phyloP scores from a whole-genome alignment of 1,140 invertebrate species.

The Brachionus paranguensis region DNA sequence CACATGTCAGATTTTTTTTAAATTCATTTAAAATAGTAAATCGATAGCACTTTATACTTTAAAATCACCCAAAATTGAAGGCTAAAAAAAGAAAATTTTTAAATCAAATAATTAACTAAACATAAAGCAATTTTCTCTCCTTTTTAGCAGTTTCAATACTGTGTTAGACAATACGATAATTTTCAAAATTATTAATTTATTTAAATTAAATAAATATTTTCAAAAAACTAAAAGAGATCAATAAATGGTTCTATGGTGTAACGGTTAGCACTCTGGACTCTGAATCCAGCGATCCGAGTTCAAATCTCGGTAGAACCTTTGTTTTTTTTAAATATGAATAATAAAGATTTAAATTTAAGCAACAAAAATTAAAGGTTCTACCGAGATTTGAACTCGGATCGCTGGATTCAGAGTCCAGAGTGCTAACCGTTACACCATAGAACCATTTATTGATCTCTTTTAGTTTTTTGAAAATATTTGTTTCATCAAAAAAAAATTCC shows the following conservation, averaged over 20 bases:
- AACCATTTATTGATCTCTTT: neutral
- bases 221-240: no score
- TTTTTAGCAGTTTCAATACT: no score
- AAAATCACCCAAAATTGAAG: no score
- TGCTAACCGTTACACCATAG: neutral
- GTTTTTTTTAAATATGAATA: neutral
- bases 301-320: neutral
- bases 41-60: no score
- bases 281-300: neutral
- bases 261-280: constrained; percentile 4
- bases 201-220: neutral
- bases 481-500: neutral
- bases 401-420: neutral
- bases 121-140: no score
- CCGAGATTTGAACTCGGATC: neutral
- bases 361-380: neutral
- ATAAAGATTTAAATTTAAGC: neutral
- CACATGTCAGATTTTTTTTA: no score
- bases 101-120: no score
- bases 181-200: no score
- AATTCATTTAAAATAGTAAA: no score
- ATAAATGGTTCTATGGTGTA: neutral
- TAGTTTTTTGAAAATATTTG: neutral
- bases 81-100: no score
- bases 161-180: no score